Percentiles rank a stretch among this genome's conserved stretches.
These are phyloP conservation scores for Setipinna tenuifilis DNA, from an alignment of 2,797 vertebrate genomes.

Conservation along the genomic window DNA sequence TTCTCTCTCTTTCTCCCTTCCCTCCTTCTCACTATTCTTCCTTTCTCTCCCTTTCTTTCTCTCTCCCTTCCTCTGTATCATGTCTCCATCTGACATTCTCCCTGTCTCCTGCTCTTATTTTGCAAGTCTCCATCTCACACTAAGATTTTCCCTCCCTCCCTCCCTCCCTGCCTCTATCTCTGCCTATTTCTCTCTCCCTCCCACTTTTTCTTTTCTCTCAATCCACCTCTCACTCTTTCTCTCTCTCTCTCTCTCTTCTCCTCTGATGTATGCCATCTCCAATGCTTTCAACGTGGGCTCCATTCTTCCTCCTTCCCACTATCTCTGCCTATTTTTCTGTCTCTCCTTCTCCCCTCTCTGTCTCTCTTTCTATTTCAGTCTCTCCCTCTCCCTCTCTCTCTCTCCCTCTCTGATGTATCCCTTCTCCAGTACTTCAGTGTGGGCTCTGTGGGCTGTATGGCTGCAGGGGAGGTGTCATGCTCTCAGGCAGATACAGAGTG, in stretches of 20 bases:
- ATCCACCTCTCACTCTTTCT: neutral
- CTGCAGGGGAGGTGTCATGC: slow-evolving; percentile 69
- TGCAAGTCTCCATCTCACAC: neutral
- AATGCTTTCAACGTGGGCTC: neutral
- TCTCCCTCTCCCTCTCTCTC: too few relatives aligned
- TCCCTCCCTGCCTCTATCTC: neutral
- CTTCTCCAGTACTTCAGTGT: too few relatives aligned
- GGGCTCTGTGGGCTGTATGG: slow-evolving; percentile 52
- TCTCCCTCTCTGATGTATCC: too few relatives aligned
- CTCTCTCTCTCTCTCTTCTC: neutral
- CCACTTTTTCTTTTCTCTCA: slow-evolving; percentile 23
- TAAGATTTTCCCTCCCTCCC: neutral
- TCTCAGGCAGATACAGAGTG: slow-evolving; percentile 2
- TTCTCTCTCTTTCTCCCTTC: too few relatives aligned
- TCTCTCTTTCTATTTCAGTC: too few relatives aligned
- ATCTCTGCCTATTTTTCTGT: too few relatives aligned
- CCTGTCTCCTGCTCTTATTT: neutral
- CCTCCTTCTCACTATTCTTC: neutral
- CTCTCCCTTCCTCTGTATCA: neutral
- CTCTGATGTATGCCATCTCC: neutral
- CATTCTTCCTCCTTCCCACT: neutral
- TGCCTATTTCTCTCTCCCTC: neutral
- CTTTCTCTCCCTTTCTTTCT: neutral
- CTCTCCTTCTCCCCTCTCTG: too few relatives aligned
- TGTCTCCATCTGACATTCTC: neutral